Evolutionary conservation across 2,888 invertebrate genomes (phyloP), one percentile per base, ranked within the genome.

Genomic region (Sipha maydis): DNA sequence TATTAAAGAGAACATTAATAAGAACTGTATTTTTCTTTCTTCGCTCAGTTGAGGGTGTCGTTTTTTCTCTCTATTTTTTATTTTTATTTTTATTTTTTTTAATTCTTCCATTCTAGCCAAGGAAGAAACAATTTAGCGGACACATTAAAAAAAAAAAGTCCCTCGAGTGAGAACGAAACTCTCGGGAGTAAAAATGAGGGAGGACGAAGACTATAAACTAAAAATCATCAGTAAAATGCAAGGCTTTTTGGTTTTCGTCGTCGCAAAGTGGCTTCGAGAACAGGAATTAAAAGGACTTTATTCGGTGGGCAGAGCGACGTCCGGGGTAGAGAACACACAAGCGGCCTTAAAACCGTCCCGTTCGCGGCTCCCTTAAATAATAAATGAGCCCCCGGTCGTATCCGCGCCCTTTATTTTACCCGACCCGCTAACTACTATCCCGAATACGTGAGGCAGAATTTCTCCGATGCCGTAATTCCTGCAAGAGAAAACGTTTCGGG

Each of bases 221-320:
- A 88, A 88, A 88, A 88, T 88, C 88, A 88, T 88, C 88, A 88
- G 56, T 80, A 73, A 86, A 86, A 80, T 80, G 80, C 80, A 78
- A 79, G 88, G 88, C 75, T 88, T 88, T 88, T 88, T 56, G 88
- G 88, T 88, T 88, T 88, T 88, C 80, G 88, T 82, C 88, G 80
- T 88, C 75, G 80, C 88, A 88, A 88, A 88, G 88, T 88, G 88
- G 88, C 88, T 82, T 82, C 88, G 82, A 82, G 82, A 88, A 82
- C 80, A 82, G 82, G 88, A 88, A 88, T 88, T 88, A 88, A 88
- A 88, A 88, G 88, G 88, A 88, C 88, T 88, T 88, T 88, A 88
- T 88, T 88, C 88, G 88, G 75, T 73, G 89, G 89, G 56, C 61
- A 61, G 89, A 56, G 78, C 61, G 89, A 67, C 34, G 86, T 77